Conservation (phyloP, 2,797 vertebrate species). For the Rhyacichthys aspro region DNA sequence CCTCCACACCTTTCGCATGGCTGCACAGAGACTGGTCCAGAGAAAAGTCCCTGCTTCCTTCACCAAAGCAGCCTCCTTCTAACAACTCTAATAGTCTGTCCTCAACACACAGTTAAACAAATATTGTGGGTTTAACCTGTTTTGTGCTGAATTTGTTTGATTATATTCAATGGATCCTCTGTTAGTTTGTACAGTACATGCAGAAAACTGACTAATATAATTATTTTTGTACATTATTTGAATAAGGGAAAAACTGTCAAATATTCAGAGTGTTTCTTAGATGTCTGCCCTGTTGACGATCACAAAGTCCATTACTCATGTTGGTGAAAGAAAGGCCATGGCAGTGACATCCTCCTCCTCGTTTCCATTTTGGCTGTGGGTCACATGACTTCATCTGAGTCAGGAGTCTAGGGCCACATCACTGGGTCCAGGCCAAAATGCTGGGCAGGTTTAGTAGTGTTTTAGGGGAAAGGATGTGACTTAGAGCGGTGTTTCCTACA, state of each 20-base stretch:
- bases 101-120: too few relatives aligned
- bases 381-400: constrained; percentile 61
- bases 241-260: background rate
- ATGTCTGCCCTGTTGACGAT: constrained; percentile 33
- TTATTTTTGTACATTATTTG: background rate
- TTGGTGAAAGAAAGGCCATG: constrained; percentile 53
- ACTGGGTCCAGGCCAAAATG: constrained; percentile 4
- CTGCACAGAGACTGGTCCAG: constrained; percentile 34
- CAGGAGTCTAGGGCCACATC: constrained; percentile 40
- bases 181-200: too few relatives aligned
- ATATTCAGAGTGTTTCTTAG: background rate
- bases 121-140: too few relatives aligned
- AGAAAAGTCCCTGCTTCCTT: background rate
- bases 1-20: constrained; percentile 46
- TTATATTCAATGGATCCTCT: too few relatives aligned
- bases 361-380: constrained; percentile 30
- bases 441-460: constrained; percentile 13
- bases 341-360: constrained; percentile 37
- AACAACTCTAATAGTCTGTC: background rate
- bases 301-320: constrained; percentile 44
- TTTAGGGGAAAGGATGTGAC: background rate
- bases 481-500: too few relatives aligned
- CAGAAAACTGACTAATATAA: too few relatives aligned
- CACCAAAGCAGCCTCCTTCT: constrained; percentile 5
- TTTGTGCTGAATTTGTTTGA: too few relatives aligned